These are phyloP conservation scores for Etia nguti DNA, from an alignment of 2,113 vertebrate genomes.

Conservation along the genomic window DNA sequence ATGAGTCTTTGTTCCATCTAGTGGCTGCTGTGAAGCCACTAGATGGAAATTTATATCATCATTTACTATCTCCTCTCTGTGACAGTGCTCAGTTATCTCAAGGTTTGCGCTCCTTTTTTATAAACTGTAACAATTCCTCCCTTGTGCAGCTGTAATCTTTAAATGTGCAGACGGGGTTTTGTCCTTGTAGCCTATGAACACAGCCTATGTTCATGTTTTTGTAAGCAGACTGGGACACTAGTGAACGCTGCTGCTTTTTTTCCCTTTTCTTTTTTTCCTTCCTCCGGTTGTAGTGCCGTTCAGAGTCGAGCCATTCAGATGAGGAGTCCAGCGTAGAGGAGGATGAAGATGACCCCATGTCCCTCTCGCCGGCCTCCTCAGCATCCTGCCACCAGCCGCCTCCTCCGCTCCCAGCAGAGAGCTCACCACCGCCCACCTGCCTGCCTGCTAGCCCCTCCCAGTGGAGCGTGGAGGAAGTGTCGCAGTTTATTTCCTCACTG, in stretches of 20 bases:
- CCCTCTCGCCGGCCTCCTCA: conserved; percentile 86
- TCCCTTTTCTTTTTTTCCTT: no score
- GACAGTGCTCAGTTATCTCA: rapidly evolving
- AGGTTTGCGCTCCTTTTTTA: neutral
- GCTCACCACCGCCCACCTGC: conserved; percentile 76
- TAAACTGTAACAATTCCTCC: neutral
- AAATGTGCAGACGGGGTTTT: neutral
- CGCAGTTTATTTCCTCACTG: conserved; percentile 89
- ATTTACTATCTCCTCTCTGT: neutral
- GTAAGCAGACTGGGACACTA: neutral
- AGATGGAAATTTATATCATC: neutral
- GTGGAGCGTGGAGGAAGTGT: conserved; percentile 95
- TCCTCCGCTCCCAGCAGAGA: conserved; percentile 41
- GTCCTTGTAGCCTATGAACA: neutral
- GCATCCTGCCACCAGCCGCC: conserved; percentile 77
- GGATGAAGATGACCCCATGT: conserved; percentile 77
- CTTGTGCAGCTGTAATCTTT: neutral
- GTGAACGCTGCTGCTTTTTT: neutral
- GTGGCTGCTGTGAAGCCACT: neutral
- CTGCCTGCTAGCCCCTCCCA: conserved; percentile 81
- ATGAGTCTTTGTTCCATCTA: neutral
- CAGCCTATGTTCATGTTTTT: neutral
- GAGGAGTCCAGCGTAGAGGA: conserved; percentile 91
- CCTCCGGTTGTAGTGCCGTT: conserved; percentile 73
- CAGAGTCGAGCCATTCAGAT: conserved; percentile 91